Percentiles rank a stretch among this genome's conserved stretches.
These are phyloP conservation scores for Hybognathus amarus DNA, from an alignment of 2,797 vertebrate genomes.

Conservation along the genomic window DNA sequence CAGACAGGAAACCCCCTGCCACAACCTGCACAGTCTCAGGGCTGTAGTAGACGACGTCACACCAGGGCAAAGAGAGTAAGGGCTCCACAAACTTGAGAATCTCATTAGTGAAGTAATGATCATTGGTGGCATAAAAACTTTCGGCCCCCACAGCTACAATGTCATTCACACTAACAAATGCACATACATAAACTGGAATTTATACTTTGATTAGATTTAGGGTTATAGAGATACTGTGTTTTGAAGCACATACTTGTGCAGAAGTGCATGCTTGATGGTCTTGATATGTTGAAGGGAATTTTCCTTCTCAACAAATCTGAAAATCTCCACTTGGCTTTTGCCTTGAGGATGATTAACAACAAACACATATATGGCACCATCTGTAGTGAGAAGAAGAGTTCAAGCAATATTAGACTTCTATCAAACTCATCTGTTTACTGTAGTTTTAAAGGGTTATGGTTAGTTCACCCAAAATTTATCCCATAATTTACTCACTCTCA, in stretches of 20 bases:
- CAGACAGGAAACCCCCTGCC: slow-evolving; percentile 81
- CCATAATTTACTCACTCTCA: too few relatives aligned
- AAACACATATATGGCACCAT: slow-evolving; percentile 84
- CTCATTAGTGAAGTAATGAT: slow-evolving; percentile 80
- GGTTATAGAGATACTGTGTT: neutral
- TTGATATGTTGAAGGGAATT: slow-evolving; percentile 83
- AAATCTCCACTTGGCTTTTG: slow-evolving; percentile 87
- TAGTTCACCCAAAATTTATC: too few relatives aligned
- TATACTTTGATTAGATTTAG: neutral
- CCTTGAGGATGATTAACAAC: slow-evolving; percentile 89
- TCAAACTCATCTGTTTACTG: neutral
- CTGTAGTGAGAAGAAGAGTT: slow-evolving; percentile 67
- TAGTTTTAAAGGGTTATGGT: neutral
- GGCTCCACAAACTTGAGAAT: slow-evolving; percentile 71
- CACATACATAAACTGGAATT: neutral
- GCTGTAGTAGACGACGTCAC: slow-evolving; percentile 88
- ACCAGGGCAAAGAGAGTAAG: slow-evolving; percentile 79
- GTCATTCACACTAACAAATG: slow-evolving; percentile 86
- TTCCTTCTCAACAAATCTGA: slow-evolving; percentile 85
- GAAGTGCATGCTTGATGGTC: slow-evolving; percentile 86
- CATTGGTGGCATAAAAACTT: slow-evolving; percentile 92
- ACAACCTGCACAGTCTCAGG: slow-evolving; percentile 85
- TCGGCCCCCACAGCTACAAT: slow-evolving; percentile 86
- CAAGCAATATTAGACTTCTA: neutral
- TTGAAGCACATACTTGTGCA: slow-evolving; percentile 78